Conservation (phyloP, 2,888 invertebrate genomes). For the Muschampia staudingeri region DNA sequence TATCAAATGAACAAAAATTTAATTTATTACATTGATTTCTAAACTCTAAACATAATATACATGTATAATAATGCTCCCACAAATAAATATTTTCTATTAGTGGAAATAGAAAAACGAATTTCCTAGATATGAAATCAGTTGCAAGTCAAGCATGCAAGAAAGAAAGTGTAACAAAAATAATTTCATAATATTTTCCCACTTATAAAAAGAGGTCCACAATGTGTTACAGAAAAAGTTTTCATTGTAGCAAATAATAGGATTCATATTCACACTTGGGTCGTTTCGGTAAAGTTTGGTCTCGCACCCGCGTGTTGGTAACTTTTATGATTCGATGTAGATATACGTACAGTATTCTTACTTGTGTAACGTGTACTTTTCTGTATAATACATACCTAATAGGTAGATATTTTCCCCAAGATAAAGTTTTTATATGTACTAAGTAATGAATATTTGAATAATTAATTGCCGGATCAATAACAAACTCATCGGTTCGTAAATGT, state of each 20-base stretch:
- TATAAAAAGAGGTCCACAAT: conserved; percentile 53
- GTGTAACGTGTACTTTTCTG: not conserved
- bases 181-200: conserved; percentile 16
- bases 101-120: too few relatives aligned
- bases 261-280: conserved; percentile 80
- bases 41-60: too few relatives aligned
- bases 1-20: too few relatives aligned
- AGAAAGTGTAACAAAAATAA: not conserved
- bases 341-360: conserved; percentile 3
- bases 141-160: not conserved
- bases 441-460: too few relatives aligned
- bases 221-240: conserved; percentile 79
- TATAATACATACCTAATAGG: not conserved
- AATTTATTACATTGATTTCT: too few relatives aligned
- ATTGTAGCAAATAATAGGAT: conserved; percentile 84
- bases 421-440: too few relatives aligned
- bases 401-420: too few relatives aligned
- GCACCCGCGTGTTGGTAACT: conserved; percentile 57
- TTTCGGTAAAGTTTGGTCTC: conserved; percentile 71
- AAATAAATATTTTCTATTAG: too few relatives aligned
- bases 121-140: too few relatives aligned
- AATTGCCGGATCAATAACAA: too few relatives aligned
- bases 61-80: too few relatives aligned
- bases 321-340: conserved; percentile 23
- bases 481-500: too few relatives aligned